Evolutionary conservation across 2,888 invertebrate species (phyloP).

Genomic region (Temnothorax rugatulus): DNA sequence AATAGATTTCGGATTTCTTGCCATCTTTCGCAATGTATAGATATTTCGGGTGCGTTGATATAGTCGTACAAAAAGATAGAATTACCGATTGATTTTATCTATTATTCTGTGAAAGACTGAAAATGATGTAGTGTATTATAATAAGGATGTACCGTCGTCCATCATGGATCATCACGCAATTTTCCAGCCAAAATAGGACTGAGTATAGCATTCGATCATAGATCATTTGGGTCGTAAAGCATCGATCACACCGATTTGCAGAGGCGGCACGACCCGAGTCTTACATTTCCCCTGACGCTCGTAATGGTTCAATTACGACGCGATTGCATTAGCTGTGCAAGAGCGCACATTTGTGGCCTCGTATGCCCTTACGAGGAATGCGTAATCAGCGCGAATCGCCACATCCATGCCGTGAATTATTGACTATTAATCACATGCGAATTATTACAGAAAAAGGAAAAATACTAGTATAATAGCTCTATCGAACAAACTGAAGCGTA

Average conservation of each 20-base stretch:
- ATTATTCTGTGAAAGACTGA: neutral
- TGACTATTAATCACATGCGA: slow-evolving; percentile 55
- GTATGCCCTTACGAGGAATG: slow-evolving; percentile 49
- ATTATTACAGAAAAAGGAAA: slow-evolving; percentile 32
- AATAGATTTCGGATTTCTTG: neutral
- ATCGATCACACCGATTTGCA: slow-evolving; percentile 38
- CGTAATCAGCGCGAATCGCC: slow-evolving; percentile 50
- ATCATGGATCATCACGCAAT: slow-evolving; percentile 3
- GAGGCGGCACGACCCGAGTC: slow-evolving; percentile 49
- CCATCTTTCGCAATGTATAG: neutral
- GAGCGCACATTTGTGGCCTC: slow-evolving; percentile 28
- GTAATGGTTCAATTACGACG: slow-evolving; percentile 66
- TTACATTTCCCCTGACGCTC: slow-evolving; percentile 55
- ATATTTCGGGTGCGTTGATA: neutral
- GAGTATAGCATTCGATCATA: slow-evolving; percentile 25
- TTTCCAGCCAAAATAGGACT: slow-evolving; percentile 11
- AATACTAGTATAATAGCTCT: slow-evolving; percentile 33
- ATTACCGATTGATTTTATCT: neutral
- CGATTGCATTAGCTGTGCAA: slow-evolving; percentile 51
- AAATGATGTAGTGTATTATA: neutral
- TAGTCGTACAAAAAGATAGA: neutral
- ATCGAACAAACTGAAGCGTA: slow-evolving; percentile 31
- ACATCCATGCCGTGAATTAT: slow-evolving; percentile 45
- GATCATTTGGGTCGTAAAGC: slow-evolving; percentile 50
- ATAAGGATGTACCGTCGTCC: neutral